Evolutionary conservation across 1,140 invertebrate genomes (phyloP).

Genomic region (Aplysia californica): DNA sequence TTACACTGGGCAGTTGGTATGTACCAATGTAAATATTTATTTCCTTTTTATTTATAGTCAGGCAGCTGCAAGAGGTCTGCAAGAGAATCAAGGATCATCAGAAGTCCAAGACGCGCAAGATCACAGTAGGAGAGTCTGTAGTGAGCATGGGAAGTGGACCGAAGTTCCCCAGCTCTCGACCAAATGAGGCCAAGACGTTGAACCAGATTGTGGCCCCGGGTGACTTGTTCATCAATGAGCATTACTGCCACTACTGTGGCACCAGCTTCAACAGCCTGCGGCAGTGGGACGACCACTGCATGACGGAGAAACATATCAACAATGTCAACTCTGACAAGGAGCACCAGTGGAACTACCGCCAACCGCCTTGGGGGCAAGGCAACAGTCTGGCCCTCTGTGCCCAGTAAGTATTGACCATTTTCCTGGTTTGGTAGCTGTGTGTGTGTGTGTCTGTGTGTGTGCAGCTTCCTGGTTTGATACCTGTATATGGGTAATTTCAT

Average conservation of each 20-base stretch:
- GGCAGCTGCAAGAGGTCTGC: slow-evolving; percentile 45
- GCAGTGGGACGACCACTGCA: slow-evolving; percentile 63
- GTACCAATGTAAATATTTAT: too few relatives aligned
- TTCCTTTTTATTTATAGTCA: too few relatives aligned
- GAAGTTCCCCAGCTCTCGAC: not conserved
- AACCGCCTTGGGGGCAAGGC: slow-evolving; percentile 60
- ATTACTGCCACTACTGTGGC: slow-evolving; percentile 62
- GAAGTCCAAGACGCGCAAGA: slow-evolving; percentile 42
- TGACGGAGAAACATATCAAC: slow-evolving; percentile 58
- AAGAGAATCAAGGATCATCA: slow-evolving; percentile 41
- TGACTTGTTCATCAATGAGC: slow-evolving; percentile 29
- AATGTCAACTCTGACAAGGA: slow-evolving; percentile 64
- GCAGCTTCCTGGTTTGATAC: too few relatives aligned
- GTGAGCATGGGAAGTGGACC: slow-evolving; percentile 33
- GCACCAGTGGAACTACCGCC: slow-evolving; percentile 64
- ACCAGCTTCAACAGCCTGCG: slow-evolving; percentile 58
- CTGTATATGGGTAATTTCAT: too few relatives aligned
- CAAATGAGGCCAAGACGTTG: not conserved
- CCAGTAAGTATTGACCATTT: slow-evolving; percentile 43
- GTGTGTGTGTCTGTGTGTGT: too few relatives aligned
- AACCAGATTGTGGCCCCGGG: slow-evolving; percentile 28
- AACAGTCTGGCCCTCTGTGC: slow-evolving; percentile 53
- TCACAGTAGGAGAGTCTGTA: slow-evolving; percentile 54
- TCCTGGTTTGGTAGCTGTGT: slow-evolving; percentile 43
- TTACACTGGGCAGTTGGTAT: too few relatives aligned